Conservation (phyloP, 1,140 invertebrate species). For the Odontomachus brunneus region DNA sequence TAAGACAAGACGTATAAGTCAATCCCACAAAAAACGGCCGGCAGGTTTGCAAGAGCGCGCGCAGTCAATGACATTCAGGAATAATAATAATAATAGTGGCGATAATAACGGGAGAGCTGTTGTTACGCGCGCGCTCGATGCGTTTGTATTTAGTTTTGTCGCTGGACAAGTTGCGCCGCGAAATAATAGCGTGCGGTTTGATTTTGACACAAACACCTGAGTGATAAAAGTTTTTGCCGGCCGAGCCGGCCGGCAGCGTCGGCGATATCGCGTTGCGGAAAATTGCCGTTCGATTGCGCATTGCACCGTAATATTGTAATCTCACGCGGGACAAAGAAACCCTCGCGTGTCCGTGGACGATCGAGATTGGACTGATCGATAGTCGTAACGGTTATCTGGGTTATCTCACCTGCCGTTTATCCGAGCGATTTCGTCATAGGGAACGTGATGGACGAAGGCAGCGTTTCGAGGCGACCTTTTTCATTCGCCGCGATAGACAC, state of each 20-base stretch:
- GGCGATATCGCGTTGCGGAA: constrained; percentile 51
- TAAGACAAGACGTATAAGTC: not conserved
- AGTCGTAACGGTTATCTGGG: constrained; percentile 54
- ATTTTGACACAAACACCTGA: constrained; percentile 68
- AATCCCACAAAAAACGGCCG: not conserved
- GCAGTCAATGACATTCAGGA: constrained; percentile 37
- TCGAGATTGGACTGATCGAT: constrained; percentile 62
- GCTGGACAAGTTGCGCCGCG: constrained; percentile 19
- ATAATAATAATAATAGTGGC: constrained; percentile 8
- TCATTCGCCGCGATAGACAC: not conserved
- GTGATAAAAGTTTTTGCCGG: constrained; percentile 65
- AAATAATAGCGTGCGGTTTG: constrained; percentile 39
- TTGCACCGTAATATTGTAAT: constrained; percentile 66
- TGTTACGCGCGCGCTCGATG: constrained; percentile 43
- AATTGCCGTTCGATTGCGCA: constrained; percentile 64
- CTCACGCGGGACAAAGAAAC: constrained; percentile 69
- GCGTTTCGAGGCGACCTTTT: constrained; percentile 17
- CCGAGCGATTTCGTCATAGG: constrained; percentile 42
- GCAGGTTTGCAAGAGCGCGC: constrained; percentile 32
- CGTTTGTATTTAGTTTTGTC: constrained; percentile 35
- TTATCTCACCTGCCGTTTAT: constrained; percentile 55
- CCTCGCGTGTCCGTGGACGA: constrained; percentile 61
- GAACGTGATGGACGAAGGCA: constrained; percentile 25
- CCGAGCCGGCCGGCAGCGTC: not conserved
- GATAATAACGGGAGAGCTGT: constrained; percentile 46